A percentile compares a stretch with the other conserved stretches of the same genome.
Evolutionary conservation across 2,797 vertebrate species (phyloP).

Genomic region (Zenarchopterus dispar): DNA sequence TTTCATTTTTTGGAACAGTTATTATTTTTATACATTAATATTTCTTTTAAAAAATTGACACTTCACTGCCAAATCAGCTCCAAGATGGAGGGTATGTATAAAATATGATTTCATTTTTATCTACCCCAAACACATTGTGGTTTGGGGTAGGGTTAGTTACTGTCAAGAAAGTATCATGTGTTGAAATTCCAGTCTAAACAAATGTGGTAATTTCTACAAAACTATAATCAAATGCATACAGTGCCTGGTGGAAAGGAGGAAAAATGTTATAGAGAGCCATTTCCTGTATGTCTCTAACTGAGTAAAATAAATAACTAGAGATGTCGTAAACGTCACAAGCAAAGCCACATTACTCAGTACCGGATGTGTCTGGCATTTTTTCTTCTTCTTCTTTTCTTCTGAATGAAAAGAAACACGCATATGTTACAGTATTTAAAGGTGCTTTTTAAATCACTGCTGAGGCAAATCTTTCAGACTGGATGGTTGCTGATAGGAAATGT

Average conservation of each 20-base stretch:
- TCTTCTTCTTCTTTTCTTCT: not conserved
- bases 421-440: slow-evolving; percentile 15
- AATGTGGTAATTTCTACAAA: slow-evolving; percentile 33
- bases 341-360: slow-evolving; percentile 44
- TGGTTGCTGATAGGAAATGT: slow-evolving; percentile 50
- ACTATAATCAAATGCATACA: slow-evolving; percentile 23
- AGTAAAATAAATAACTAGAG: slow-evolving; percentile 58
- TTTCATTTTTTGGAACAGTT: too few species aligned
- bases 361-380: slow-evolving; percentile 27
- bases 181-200: slow-evolving; percentile 36
- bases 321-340: slow-evolving; percentile 58
- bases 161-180: slow-evolving; percentile 18
- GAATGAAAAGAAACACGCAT: slow-evolving; percentile 51
- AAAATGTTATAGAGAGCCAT: slow-evolving; percentile 32
- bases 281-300: slow-evolving; percentile 50
- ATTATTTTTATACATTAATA: too few species aligned
- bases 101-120: too few species aligned
- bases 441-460: slow-evolving; percentile 58
- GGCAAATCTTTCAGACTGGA: slow-evolving; percentile 50
- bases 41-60: too few species aligned
- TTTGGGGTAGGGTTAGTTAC: too few species aligned
- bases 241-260: slow-evolving; percentile 29
- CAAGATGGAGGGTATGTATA: too few species aligned
- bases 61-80: too few species aligned
- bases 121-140: not conserved